Evolutionary conservation across 2,888 invertebrate genomes (phyloP).

Genomic region (Corbicula japonica): DNA sequence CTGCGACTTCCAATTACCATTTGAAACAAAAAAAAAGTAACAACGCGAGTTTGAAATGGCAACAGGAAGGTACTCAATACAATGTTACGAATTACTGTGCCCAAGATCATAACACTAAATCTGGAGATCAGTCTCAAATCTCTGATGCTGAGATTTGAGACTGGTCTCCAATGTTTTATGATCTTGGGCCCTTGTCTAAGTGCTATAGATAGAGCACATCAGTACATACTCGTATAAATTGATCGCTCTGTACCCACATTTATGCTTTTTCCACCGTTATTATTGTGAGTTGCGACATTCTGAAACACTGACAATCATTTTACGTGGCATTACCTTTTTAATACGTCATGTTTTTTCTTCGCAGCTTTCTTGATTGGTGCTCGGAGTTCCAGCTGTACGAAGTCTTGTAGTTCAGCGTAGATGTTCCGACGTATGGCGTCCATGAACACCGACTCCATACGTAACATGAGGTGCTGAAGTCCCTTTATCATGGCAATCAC

Average conservation of each 20-base stretch:
- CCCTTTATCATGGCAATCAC: conserved; percentile 99
- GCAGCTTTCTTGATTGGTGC: conserved; percentile 98
- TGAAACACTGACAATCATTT: not conserved
- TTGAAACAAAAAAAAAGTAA: too few species aligned
- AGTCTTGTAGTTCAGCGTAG: conserved; percentile 98
- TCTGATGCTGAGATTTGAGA: too few species aligned
- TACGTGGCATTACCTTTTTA: conserved; percentile 88
- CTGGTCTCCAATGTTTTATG: too few species aligned
- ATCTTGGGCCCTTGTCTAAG: too few species aligned
- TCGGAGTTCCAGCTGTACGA: conserved; percentile 95
- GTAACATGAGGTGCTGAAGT: conserved; percentile 95
- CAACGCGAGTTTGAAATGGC: too few species aligned
- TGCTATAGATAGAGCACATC: not conserved
- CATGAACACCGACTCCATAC: conserved; percentile 98
- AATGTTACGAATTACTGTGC: too few species aligned
- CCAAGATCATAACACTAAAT: too few species aligned
- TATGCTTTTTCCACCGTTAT: not conserved
- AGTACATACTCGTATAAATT: not conserved
- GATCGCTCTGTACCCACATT: not conserved
- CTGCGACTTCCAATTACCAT: too few species aligned
- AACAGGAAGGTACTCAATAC: too few species aligned
- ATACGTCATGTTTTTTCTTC: conserved; percentile 98
- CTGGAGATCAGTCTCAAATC: too few species aligned
- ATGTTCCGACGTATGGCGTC: conserved; percentile 96
- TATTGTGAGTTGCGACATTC: not conserved